Base-by-base conservation (phyloP, 2,113 vertebrate genomes). In the Tupaia chinensis region DNA sequence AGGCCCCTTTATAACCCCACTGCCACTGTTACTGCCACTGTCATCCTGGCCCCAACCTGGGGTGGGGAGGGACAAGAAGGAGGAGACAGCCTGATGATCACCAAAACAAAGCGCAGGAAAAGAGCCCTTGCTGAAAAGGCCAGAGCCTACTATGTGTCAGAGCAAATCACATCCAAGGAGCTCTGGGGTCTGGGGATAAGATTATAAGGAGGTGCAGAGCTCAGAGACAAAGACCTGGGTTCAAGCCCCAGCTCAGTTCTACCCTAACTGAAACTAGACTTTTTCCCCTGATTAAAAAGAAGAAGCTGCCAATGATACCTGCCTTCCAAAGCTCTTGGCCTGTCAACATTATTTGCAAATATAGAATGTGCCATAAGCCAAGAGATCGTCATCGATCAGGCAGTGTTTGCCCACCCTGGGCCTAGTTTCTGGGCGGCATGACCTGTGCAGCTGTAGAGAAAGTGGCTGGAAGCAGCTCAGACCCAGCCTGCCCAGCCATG, bases 1-100 rank as follows among this genome's bases (percentile, higher is more conserved):
- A 97, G 92, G 93, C 94, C 98, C 98, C 97, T 93, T 94, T 83
- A 93, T 13, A 85, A 74, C 15, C 73, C 72, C 54, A 11, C 56
- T 66, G n/a, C 61, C 15, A 27, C 65, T 29, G 77, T 17, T 56
- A 5, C 25, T 60, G 56, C 9, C 27, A 32, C 56, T 60, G n/a
- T n/a, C 60, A 80, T n/a, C 58, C 29, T 19, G 68, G 23, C 34
- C 29, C 19, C 23, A 76, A 5, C 66, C 69, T 61, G 56, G 19
- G 19, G 32, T 0, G 8, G 5, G 53, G 70, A n/a, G 13, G 22
- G 44, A 34, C 54, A 0, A 5, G 44, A 80, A 8, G 29, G 70
- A 68, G n/a, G 68, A 69, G 34, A 5, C 53, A 74, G 29, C 34
- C 53, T 16, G 4, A 10, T 16, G 4, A 10, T 20, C 81, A 83